These are phyloP conservation scores for Rousettus leschenaultii DNA, from an alignment of 2,113 vertebrate genomes.

Conservation along the genomic window DNA sequence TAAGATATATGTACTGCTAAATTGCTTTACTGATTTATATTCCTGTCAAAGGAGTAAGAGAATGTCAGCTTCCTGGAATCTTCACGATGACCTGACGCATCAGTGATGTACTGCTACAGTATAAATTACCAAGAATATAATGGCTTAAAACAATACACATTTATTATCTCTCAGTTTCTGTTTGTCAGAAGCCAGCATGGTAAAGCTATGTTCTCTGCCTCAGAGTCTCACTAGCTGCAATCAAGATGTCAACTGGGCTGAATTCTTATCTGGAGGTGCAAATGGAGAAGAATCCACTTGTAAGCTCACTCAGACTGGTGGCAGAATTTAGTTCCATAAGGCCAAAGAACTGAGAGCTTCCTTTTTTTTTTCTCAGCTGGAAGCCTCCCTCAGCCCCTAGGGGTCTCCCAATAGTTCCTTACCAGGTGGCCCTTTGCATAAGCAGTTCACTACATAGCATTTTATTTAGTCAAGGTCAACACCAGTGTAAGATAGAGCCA, in stretches of 20 bases:
- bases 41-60: neutral
- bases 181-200: neutral
- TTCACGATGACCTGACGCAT: neutral
- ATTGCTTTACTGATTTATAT: neutral
- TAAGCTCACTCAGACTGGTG: neutral
- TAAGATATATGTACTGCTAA: neutral
- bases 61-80: neutral
- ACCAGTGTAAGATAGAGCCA: neutral
- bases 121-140: neutral
- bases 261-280: neutral
- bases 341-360: neutral
- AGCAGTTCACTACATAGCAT: neutral
- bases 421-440: neutral
- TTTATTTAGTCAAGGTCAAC: neutral
- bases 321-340: neutral
- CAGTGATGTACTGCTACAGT: neutral
- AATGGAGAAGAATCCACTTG: neutral
- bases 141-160: neutral
- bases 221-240: neutral
- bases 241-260: neutral
- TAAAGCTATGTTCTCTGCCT: neutral
- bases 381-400: neutral
- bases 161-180: neutral
- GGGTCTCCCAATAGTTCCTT: neutral
- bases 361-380: neutral